Evolutionary conservation across 2,797 vertebrate genomes (phyloP).

Genomic region (Mus caroli): DNA sequence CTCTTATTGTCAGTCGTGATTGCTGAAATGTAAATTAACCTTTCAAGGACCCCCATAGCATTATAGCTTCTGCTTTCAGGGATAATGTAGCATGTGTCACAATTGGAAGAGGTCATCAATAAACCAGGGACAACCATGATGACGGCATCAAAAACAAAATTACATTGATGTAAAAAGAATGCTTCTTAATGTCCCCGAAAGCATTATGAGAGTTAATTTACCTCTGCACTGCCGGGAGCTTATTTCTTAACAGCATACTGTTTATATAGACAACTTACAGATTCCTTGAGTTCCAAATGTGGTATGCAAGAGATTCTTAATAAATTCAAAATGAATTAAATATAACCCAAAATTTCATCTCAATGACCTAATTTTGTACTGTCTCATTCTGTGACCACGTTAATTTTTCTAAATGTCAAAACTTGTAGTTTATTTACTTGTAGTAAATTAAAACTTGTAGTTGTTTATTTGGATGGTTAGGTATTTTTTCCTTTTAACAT

Average conservation of each 20-base stretch:
- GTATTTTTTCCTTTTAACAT: not conserved
- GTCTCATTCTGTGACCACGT: not conserved
- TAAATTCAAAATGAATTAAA: not conserved
- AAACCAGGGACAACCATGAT: conserved; percentile 74
- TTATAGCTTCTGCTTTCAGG: conserved; percentile 4
- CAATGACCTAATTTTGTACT: not conserved
- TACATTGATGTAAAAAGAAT: conserved; percentile 77
- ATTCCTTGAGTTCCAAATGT: not conserved
- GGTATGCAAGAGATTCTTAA: not conserved
- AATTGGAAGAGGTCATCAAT: conserved; percentile 82
- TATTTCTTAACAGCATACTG: not conserved
- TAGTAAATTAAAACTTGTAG: not conserved
- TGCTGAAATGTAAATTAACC: conserved; percentile 54
- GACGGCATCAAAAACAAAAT: conserved; percentile 75
- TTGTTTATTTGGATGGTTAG: not conserved
- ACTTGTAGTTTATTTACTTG: not conserved
- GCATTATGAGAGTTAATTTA: conserved; percentile 76
- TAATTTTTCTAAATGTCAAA: not conserved
- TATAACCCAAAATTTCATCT: not conserved
- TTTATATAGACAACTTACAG: not conserved
- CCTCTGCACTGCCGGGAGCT: conserved; percentile 70
- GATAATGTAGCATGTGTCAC: conserved; percentile 74
- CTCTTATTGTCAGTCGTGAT: conserved; percentile 29
- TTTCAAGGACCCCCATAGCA: conserved; percentile 31
- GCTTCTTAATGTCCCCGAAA: conserved; percentile 67